Evolutionary conservation across 1,140 invertebrate genomes (phyloP).

Genomic region (Drosophila lini): DNA sequence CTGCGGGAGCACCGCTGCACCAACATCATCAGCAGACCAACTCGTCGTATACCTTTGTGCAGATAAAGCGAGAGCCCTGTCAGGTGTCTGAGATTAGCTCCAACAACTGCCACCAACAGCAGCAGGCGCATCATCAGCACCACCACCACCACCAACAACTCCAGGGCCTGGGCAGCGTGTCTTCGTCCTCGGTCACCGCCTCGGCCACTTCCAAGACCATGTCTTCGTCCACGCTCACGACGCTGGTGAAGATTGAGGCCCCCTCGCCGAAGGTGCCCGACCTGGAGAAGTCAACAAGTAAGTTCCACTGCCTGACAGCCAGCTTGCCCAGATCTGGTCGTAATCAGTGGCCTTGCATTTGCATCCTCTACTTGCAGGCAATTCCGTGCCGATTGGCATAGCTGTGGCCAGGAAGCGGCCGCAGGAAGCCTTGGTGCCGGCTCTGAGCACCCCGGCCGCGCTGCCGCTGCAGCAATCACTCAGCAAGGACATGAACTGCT

Average conservation of each 20-base stretch:
- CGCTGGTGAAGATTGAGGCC: constrained; percentile 85
- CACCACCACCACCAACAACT: constrained; percentile 53
- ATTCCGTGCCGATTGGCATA: constrained; percentile 93
- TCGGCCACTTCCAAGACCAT: constrained; percentile 75
- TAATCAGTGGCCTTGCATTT: constrained; percentile 2
- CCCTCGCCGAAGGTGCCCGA: constrained; percentile 84
- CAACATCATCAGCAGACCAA: constrained; percentile 76
- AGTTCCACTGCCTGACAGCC: constrained; percentile 1
- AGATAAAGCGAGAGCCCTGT: constrained; percentile 88
- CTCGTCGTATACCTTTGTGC: constrained; percentile 83
- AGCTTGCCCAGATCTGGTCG: not conserved
- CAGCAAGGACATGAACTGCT: constrained; percentile 84
- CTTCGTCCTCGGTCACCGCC: constrained; percentile 65
- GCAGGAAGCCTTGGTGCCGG: constrained; percentile 86
- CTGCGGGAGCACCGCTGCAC: constrained; percentile 39
- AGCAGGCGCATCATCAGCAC: constrained; percentile 38
- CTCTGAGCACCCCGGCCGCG: constrained; percentile 75
- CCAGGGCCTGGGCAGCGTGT: constrained; percentile 52
- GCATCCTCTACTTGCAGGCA: constrained; percentile 71
- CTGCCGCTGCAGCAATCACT: constrained; percentile 74
- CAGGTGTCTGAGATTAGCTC: constrained; percentile 89
- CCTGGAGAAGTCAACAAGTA: constrained; percentile 77
- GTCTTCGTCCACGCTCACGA: constrained; percentile 74
- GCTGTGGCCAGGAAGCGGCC: constrained; percentile 92
- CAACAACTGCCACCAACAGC: constrained; percentile 85